Conservation (phyloP, 2,888 invertebrate species). For the Perizoma affinitatum region DNA sequence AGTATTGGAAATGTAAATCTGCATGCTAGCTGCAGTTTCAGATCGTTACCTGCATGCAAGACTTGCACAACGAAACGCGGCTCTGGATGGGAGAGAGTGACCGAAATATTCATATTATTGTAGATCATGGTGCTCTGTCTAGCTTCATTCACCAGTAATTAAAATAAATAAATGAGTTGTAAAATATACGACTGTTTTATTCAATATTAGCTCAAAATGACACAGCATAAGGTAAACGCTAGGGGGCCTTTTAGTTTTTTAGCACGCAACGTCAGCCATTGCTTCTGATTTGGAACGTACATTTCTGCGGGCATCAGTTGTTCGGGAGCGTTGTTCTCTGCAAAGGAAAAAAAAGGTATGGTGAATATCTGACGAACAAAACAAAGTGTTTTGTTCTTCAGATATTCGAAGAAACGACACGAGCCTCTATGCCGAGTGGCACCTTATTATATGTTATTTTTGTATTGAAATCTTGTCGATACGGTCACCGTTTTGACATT, state of each 20-base stretch:
- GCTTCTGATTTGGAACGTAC: slow-evolving; percentile 96
- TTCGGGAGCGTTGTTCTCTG: slow-evolving; percentile 78
- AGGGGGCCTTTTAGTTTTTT: slow-evolving; percentile 70
- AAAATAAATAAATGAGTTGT: slow-evolving; percentile 7
- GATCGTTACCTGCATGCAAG: too few relatives aligned
- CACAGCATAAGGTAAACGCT: slow-evolving; percentile 68
- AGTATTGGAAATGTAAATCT: too few relatives aligned
- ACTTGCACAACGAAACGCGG: too few relatives aligned
- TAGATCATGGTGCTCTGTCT: not conserved
- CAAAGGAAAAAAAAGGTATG: slow-evolving; percentile 31
- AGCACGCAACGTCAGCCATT: slow-evolving; percentile 92
- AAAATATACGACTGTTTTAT: slow-evolving; percentile 36
- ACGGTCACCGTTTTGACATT: too few relatives aligned
- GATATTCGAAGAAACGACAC: too few relatives aligned
- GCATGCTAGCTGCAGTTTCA: too few relatives aligned
- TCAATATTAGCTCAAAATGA: slow-evolving; percentile 52
- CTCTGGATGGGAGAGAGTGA: too few relatives aligned
- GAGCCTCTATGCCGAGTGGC: too few relatives aligned
- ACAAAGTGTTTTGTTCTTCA: too few relatives aligned
- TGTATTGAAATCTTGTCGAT: too few relatives aligned
- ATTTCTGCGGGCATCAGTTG: slow-evolving; percentile 94
- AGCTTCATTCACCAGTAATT: not conserved
- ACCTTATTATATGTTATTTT: too few relatives aligned
- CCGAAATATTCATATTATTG: too few relatives aligned
- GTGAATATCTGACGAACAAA: slow-evolving; percentile 1